These are phyloP conservation scores for Bolinopsis microptera DNA, from an alignment of 37 sponge, comb jelly and placozoan genomes.

Conservation along the genomic window DNA sequence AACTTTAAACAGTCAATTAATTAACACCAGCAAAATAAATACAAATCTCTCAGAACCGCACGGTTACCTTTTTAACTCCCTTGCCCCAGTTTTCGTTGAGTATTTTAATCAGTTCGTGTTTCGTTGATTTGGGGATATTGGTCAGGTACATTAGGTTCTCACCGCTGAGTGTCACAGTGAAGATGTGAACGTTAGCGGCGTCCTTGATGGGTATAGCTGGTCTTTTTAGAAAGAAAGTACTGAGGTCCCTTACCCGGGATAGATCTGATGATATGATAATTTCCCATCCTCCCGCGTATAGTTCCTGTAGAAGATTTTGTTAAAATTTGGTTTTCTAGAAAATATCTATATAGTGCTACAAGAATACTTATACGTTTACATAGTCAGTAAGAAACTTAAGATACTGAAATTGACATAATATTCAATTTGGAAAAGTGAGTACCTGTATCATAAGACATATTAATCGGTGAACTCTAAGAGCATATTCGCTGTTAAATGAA, in stretches of 20 bases:
- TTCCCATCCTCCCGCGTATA: constrained; percentile 55
- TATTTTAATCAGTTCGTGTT: constrained; percentile 27
- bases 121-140: constrained; percentile 44
- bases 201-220: constrained; percentile 53
- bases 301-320: constrained; percentile 29
- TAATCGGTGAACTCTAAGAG: constrained; percentile 23
- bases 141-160: constrained; percentile 56
- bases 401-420: no score
- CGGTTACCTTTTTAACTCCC: constrained; percentile 46
- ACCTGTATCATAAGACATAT: constrained; percentile 61
- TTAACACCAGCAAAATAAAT: no score
- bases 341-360: no score
- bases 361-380: no score
- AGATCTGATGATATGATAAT: constrained; percentile 48
- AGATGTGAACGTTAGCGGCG: constrained; percentile 38
- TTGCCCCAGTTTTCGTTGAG: constrained; percentile 58
- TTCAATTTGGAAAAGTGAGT: no score
- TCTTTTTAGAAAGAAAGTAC: constrained; percentile 32
- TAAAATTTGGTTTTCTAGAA: no score
- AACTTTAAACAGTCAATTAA: no score
- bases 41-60: no score
- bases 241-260: constrained; percentile 31
- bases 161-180: constrained; percentile 58
- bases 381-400: no score
- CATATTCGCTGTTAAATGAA: constrained; percentile 56